Evolutionary conservation across 2,797 vertebrate species (phyloP), one percentile per base, ranked within the genome.

Genomic region (Pangasius mekongensis): DNA sequence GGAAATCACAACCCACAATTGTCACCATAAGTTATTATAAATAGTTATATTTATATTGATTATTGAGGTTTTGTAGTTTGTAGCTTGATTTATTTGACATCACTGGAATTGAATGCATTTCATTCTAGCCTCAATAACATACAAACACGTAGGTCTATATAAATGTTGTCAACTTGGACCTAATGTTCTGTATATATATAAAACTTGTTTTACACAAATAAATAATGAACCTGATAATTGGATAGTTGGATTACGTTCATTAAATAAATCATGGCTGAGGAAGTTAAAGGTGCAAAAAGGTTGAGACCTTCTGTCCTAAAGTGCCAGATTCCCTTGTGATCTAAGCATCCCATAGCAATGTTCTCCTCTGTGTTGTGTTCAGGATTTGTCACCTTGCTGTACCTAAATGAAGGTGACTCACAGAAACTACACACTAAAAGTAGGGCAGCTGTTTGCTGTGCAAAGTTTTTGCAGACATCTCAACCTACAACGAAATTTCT

Each of bases 361-460:
- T 66, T 71, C 69, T 47, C 74, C 56, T 69, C 91, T 86, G 73
- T 80, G 81, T 78, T 90, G 52, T 58, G 4, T 74, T 74, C 81
- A 89, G 84, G 58, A 88, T 83, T 39, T 39, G 62, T 76, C 62
- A 85, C 60, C 60, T 77, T 43, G n/a, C 73, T 85, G 83, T 80
- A 77, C 67, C 74, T 78, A 71, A 78, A 66, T 30, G 82, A 86
- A 27, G 8, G 87, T 89, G 86, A 87, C 89, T 87, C 60, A 71
- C 87, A 87, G 64, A 80, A 87, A 83, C 54, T 49, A 76, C 56
- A 67, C 11, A 18, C 33, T 89, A 62, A 85, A 92, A 90, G 86
- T 85, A 91, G 88, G 90, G 62, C 86, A 89, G 66, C 49, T 36
- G 39, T 69, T 82, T 86, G 74, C 60, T 69, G 86, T 69, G 60